phyloP scores from a whole-genome alignment of 2,888 invertebrate genomes.

The Halictus ligatus region DNA sequence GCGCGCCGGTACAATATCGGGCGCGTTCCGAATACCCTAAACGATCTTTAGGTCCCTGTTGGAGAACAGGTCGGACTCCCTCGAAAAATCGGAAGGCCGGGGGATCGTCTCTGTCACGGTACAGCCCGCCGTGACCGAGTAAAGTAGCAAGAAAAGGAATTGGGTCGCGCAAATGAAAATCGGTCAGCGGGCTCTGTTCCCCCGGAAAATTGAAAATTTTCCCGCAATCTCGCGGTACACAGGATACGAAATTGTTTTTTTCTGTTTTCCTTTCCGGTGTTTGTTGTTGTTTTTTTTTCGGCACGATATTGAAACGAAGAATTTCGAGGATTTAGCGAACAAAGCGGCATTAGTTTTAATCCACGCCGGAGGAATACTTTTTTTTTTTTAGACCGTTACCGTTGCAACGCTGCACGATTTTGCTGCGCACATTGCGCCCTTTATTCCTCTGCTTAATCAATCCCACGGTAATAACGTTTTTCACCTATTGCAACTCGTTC shows the following conservation, averaged over 20 bases:
- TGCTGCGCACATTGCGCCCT: neutral
- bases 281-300: neutral
- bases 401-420: neutral
- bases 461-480: neutral
- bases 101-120: constrained; percentile 8
- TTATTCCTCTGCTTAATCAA: neutral
- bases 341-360: constrained; percentile 25
- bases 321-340: constrained; percentile 28
- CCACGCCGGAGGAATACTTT: neutral
- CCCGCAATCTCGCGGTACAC: constrained; percentile 26
- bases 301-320: neutral
- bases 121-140: constrained; percentile 23
- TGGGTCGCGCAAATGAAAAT: constrained; percentile 51
- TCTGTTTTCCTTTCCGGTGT: neutral
- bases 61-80: neutral
- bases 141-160: constrained; percentile 42
- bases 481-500: neutral
- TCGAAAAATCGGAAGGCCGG: constrained; percentile 9
- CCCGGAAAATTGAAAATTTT: constrained; percentile 48
- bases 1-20: neutral
- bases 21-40: neutral
- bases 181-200: constrained; percentile 29
- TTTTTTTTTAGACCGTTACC: neutral
- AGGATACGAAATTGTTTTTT: constrained; percentile 32
- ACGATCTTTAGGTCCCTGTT: constrained; percentile 33